Percentiles rank a stretch among this genome's conserved stretches.
Conservation (phyloP, 2,888 invertebrate genomes). For the Caenorhabditis drosophilae region DNA sequence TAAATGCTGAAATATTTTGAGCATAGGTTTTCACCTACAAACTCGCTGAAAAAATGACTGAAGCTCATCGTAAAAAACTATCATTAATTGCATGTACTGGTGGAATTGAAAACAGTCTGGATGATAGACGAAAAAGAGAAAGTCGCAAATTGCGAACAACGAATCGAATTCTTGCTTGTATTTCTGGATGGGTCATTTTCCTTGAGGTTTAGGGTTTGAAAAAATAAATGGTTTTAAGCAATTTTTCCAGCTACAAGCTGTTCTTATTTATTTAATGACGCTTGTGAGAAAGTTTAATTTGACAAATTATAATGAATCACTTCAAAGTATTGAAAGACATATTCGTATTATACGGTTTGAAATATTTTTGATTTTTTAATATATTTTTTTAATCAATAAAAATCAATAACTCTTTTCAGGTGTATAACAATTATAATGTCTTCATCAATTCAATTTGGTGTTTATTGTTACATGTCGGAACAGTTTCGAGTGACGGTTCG, state of each 20-base stretch:
- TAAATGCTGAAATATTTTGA: not conserved
- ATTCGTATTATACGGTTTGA: no score
- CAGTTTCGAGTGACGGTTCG: slow-evolving; percentile 91
- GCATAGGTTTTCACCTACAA: slow-evolving; percentile 79
- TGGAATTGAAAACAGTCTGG: not conserved
- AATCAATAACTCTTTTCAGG: slow-evolving; percentile 75
- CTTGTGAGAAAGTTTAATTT: not conserved
- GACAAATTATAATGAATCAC: not conserved
- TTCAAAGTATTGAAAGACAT: not conserved
- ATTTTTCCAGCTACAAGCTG: no score
- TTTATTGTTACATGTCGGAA: slow-evolving; percentile 92
- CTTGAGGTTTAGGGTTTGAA: no score
- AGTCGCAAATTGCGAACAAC: slow-evolving; percentile 57
- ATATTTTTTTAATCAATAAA: not conserved
- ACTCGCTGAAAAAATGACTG: slow-evolving; percentile 83
- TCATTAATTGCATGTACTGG: slow-evolving; percentile 36
- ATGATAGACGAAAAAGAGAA: not conserved
- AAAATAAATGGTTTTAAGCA: no score
- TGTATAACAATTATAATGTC: slow-evolving; percentile 89
- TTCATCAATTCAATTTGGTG: slow-evolving; percentile 87
- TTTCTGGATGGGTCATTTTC: slow-evolving; percentile 57
- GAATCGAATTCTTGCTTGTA: slow-evolving; percentile 56
- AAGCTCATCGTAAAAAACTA: slow-evolving; percentile 77
- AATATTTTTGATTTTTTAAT: no score
- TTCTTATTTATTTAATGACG: no score